Evolutionary conservation across 2,113 vertebrate species (phyloP).

Genomic region (Loxodonta africana): DNA sequence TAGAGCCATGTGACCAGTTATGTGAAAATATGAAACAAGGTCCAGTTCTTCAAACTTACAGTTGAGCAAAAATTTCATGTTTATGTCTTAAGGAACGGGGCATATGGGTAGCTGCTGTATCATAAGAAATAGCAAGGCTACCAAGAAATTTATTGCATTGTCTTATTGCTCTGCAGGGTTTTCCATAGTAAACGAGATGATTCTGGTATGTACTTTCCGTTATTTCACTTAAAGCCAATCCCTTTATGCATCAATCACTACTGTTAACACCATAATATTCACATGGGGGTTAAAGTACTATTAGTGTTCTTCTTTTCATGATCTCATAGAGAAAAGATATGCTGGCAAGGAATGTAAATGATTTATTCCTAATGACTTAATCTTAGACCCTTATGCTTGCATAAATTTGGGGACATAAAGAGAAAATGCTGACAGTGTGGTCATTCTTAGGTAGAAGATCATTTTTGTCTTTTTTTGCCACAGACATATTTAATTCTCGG

Average conservation of each 20-base stretch:
- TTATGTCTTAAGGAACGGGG: slow-evolving; percentile 56
- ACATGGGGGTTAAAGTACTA: background rate
- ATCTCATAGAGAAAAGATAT: slow-evolving; percentile 59
- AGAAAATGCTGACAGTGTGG: background rate
- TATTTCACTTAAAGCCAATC: slow-evolving; percentile 52
- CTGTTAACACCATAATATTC: slow-evolving; percentile 22
- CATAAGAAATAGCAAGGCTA: background rate
- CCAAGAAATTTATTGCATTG: background rate
- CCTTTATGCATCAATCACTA: background rate
- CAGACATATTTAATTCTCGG: slow-evolving; percentile 23
- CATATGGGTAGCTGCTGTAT: background rate
- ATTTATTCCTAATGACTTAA: slow-evolving; percentile 74
- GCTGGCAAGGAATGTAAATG: slow-evolving; percentile 49
- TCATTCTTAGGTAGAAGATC: slow-evolving; percentile 54
- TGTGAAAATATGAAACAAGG: slow-evolving; percentile 47
- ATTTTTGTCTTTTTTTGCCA: background rate
- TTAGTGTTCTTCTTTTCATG: background rate
- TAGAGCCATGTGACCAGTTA: slow-evolving; percentile 2
- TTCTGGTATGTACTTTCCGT: background rate
- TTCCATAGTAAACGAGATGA: slow-evolving; percentile 11
- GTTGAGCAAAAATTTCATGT: background rate
- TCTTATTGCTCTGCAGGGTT: background rate
- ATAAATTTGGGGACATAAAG: slow-evolving; percentile 35
- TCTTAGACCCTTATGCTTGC: slow-evolving; percentile 10
- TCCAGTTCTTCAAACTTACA: background rate